These are phyloP conservation scores for Rhabdomys pumilio DNA, from an alignment of 2,797 vertebrate species.

Conservation along the genomic window DNA sequence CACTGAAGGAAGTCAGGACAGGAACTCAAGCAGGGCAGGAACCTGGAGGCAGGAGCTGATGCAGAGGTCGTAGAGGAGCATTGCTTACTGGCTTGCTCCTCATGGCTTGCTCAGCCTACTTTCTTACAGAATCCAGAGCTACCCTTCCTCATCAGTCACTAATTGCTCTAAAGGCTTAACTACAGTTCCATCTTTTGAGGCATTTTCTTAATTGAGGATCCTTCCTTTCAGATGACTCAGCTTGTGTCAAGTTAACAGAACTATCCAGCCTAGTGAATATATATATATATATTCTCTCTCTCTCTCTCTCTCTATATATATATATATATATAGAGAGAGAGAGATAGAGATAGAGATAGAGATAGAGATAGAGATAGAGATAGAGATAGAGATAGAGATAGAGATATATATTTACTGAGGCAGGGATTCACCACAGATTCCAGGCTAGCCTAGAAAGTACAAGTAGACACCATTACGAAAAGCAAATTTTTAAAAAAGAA, in stretches of 20 bases:
- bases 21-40: neutral
- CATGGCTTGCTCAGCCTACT: neutral
- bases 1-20: neutral
- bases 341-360: too few species aligned
- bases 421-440: too few species aligned
- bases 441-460: too few species aligned
- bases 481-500: neutral
- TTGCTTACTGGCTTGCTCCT: neutral
- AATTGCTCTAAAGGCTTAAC: neutral
- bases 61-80: neutral
- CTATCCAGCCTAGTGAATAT: neutral
- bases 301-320: too few species aligned
- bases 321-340: too few species aligned
- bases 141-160: neutral
- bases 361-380: too few species aligned
- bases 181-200: too few species aligned
- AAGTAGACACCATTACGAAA: neutral
- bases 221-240: neutral
- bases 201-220: neutral
- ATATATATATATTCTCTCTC: too few species aligned
- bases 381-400: too few species aligned
- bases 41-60: neutral
- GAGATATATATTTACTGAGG: too few species aligned
- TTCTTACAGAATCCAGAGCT: neutral
- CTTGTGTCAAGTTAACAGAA: neutral